Evolutionary conservation across 2,113 vertebrate genomes (phyloP).

Genomic region (Chinchilla lanigera): DNA sequence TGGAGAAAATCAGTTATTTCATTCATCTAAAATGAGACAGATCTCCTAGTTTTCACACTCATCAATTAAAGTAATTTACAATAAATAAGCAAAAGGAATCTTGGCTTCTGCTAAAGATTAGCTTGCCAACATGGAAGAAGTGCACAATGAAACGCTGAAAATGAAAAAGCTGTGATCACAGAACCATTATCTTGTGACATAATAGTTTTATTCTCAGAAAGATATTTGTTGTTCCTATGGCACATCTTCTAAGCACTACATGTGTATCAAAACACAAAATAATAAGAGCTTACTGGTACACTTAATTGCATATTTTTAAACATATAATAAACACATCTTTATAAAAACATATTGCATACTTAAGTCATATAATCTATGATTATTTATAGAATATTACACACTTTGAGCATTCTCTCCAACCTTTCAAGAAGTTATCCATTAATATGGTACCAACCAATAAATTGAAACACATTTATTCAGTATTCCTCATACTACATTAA

Average conservation of each 20-base stretch:
- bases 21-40: constrained; percentile 11
- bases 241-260: not conserved
- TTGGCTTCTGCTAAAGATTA: constrained; percentile 9
- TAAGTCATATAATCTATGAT: not conserved
- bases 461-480: constrained; percentile 30
- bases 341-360: not conserved
- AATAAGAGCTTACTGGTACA: not conserved
- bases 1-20: constrained; percentile 33
- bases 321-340: not conserved
- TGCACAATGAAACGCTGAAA: constrained; percentile 14
- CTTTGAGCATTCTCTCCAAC: not conserved
- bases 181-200: not conserved
- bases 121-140: constrained; percentile 18
- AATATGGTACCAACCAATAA: constrained; percentile 12
- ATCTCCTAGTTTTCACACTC: not conserved
- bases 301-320: constrained; percentile 40
- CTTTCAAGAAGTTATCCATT: constrained; percentile 36
- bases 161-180: not conserved
- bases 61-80: constrained; percentile 13
- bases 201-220: not conserved
- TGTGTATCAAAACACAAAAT: not conserved
- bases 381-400: not conserved
- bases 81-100: constrained; percentile 43
- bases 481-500: constrained; percentile 33
- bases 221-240: not conserved